These are phyloP conservation scores for Tetramorium simillimum DNA, from an alignment of 1,140 invertebrate species.

Conservation along the genomic window DNA sequence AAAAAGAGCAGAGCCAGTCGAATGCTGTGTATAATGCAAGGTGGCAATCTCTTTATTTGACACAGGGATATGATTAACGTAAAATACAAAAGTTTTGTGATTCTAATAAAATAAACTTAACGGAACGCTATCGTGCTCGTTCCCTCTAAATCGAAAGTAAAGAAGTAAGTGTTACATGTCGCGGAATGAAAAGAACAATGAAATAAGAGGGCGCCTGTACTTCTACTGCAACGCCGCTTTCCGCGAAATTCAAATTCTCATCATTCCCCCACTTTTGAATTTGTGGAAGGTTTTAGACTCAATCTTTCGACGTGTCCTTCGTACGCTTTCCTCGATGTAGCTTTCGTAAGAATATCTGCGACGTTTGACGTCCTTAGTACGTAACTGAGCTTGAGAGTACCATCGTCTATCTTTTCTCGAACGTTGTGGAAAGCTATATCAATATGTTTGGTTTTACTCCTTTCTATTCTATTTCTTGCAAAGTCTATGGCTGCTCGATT, in stretches of 20 bases:
- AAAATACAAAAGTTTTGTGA: no score
- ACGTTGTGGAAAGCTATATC: neutral
- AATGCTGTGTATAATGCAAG: no score
- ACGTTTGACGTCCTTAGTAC: neutral
- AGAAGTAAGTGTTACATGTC: no score
- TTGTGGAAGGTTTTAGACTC: neutral
- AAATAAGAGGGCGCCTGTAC: no score
- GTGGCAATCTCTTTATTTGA: no score
- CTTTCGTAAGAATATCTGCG: neutral
- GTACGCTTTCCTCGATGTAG: neutral
- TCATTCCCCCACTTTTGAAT: neutral
- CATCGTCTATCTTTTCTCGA: neutral
- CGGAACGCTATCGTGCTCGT: no score
- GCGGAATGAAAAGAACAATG: no score
- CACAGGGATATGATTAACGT: no score
- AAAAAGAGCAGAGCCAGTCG: no score
- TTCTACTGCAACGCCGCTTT: neutral
- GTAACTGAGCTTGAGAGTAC: neutral
- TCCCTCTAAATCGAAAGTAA: no score
- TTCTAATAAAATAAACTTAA: no score
- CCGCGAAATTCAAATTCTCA: neutral
- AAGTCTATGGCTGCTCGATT: neutral
- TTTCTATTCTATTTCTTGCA: neutral
- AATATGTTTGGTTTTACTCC: neutral
- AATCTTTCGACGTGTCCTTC: neutral